Conservation (phyloP, 2,888 invertebrate genomes). For the Flexamia atlantica region DNA sequence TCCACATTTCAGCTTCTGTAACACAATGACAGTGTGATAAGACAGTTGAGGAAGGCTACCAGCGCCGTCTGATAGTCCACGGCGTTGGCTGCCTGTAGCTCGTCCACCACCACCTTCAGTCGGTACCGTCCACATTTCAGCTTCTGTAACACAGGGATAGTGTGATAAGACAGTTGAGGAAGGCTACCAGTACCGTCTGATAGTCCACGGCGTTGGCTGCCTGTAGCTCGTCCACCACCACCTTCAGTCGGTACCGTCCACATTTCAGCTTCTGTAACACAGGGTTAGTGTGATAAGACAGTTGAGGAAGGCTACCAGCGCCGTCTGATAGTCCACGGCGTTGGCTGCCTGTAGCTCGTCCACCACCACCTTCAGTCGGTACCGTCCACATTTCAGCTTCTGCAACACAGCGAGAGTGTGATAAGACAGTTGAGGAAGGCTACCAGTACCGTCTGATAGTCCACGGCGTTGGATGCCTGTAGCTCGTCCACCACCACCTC, state of each 20-base stretch:
- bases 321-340: conserved; percentile 92
- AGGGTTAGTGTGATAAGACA: conserved; percentile 96
- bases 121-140: conserved; percentile 93
- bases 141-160: conserved; percentile 80
- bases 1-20: conserved; percentile 89
- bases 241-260: conserved; percentile 92
- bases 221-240: conserved; percentile 93
- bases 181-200: conserved; percentile 94
- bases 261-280: conserved; percentile 85
- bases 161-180: conserved; percentile 97
- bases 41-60: neutral
- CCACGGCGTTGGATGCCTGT: conserved; percentile 85
- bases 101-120: conserved; percentile 91
- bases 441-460: conserved; percentile 94
- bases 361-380: conserved; percentile 92
- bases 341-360: conserved; percentile 89
- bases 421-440: conserved; percentile 98
- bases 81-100: conserved; percentile 86
- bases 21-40: neutral
- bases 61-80: conserved; percentile 77
- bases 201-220: conserved; percentile 88
- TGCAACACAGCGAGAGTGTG: conserved; percentile 77
- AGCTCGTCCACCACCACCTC: conserved; percentile 93
- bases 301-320: conserved; percentile 95
- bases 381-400: conserved; percentile 92